These are phyloP conservation scores for Octomys mimax DNA, from an alignment of 2,797 vertebrate genomes.

Conservation along the genomic window DNA sequence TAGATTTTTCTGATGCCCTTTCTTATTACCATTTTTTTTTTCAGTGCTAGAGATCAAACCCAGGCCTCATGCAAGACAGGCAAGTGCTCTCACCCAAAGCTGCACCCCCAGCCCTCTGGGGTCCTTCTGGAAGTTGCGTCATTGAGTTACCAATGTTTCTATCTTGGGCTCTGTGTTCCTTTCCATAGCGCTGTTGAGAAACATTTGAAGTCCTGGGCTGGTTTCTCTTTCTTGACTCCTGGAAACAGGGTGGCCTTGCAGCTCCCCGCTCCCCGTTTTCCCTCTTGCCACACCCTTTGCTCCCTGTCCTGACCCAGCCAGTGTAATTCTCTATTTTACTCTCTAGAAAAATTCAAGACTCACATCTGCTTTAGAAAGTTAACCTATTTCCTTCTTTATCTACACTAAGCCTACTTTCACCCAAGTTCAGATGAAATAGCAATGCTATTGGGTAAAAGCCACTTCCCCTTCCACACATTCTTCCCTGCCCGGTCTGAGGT, in stretches of 20 bases:
- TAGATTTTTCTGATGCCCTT: conserved; percentile 71
- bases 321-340: conserved; percentile 80
- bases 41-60: background rate
- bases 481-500: background rate
- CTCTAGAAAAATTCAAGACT: conserved; percentile 66
- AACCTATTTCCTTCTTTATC: conserved; percentile 68
- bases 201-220: conserved; percentile 70
- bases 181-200: conserved; percentile 66
- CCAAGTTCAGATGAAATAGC: conserved; percentile 75
- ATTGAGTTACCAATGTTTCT: conserved; percentile 55
- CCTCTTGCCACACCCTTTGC: conserved; percentile 77
- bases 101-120: background rate
- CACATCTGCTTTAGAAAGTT: conserved; percentile 69
- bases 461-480: background rate
- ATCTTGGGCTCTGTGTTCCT: conserved; percentile 48
- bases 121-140: conserved; percentile 78
- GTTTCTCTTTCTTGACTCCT: conserved; percentile 76
- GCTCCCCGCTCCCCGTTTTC: conserved; percentile 60
- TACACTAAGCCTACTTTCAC: conserved; percentile 73
- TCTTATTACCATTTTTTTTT: conserved; percentile 58
- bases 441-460: conserved; percentile 58
- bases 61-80: background rate
- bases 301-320: conserved; percentile 73
- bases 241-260: conserved; percentile 71
- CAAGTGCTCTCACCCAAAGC: background rate